These are phyloP conservation scores for Halictus rubicundus DNA, from an alignment of 1,140 invertebrate genomes.

Conservation along the genomic window DNA sequence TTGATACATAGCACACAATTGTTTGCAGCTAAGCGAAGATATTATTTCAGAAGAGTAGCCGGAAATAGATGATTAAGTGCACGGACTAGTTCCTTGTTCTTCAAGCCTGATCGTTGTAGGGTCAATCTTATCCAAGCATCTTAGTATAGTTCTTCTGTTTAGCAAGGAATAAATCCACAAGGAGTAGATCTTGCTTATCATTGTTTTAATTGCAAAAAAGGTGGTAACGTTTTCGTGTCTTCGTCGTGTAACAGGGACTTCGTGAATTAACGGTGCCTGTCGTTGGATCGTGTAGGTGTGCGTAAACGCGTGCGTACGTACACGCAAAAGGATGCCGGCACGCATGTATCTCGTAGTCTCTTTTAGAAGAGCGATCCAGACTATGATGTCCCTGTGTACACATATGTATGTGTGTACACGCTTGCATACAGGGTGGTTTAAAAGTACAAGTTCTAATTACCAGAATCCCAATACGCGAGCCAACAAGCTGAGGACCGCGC, in stretches of 20 bases:
- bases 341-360: background rate
- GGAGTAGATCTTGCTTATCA: background rate
- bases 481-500: too few relatives aligned
- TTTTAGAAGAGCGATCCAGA: slow-evolving; percentile 24
- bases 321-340: background rate
- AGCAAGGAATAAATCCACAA: too few relatives aligned
- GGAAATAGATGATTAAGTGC: too few relatives aligned
- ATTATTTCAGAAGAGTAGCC: too few relatives aligned
- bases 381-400: background rate
- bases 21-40: too few relatives aligned
- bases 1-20: too few relatives aligned
- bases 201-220: background rate
- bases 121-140: too few relatives aligned
- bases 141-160: too few relatives aligned
- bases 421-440: background rate
- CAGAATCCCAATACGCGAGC: too few relatives aligned
- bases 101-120: too few relatives aligned
- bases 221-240: background rate
- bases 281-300: slow-evolving; percentile 1
- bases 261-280: slow-evolving; percentile 70
- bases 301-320: slow-evolving; percentile 33
- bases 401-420: background rate
- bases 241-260: slow-evolving; percentile 66
- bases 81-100: too few relatives aligned
- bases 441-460: background rate